phyloP scores from a whole-genome alignment of 2,888 invertebrate species.

The Alloplasta piceator region DNA sequence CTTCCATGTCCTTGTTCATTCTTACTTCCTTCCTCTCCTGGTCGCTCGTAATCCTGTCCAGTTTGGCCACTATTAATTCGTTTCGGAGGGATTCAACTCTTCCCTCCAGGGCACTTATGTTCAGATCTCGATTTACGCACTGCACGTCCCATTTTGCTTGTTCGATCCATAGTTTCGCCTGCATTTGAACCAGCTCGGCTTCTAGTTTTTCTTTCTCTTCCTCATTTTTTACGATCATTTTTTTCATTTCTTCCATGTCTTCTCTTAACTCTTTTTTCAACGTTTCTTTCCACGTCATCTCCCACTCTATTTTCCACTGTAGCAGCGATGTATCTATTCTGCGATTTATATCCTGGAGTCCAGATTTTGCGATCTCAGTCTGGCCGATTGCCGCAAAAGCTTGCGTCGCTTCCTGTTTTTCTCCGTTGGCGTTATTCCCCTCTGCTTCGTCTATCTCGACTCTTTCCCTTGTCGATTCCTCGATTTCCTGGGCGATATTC shows the following conservation, averaged over 20 bases:
- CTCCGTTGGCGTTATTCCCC: background rate
- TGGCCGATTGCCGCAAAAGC: background rate
- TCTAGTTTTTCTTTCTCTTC: background rate
- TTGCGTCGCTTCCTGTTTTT: background rate
- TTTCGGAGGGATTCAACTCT: conserved; percentile 12
- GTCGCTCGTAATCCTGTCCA: background rate
- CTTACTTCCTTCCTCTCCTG: background rate
- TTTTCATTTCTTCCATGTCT: background rate
- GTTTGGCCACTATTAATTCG: background rate
- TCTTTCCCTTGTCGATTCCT: background rate
- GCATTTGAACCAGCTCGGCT: conserved; percentile 5
- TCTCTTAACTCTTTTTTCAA: background rate
- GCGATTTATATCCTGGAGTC: background rate
- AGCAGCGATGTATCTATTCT: background rate
- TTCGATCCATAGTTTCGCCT: conserved; percentile 18
- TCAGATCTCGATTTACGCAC: background rate
- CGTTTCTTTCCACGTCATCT: background rate
- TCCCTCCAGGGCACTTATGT: background rate
- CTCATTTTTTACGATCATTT: background rate
- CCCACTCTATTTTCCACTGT: conserved; percentile 11
- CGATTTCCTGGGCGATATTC: background rate
- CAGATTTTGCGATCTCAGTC: background rate
- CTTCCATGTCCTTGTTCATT: background rate
- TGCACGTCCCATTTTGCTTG: conserved; percentile 9
- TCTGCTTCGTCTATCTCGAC: background rate